Percentiles rank a stretch among this genome's conserved stretches.
Evolutionary conservation across 64 coral and sea anemone species (phyloP).

Genomic region (Montipora efflorescens): DNA sequence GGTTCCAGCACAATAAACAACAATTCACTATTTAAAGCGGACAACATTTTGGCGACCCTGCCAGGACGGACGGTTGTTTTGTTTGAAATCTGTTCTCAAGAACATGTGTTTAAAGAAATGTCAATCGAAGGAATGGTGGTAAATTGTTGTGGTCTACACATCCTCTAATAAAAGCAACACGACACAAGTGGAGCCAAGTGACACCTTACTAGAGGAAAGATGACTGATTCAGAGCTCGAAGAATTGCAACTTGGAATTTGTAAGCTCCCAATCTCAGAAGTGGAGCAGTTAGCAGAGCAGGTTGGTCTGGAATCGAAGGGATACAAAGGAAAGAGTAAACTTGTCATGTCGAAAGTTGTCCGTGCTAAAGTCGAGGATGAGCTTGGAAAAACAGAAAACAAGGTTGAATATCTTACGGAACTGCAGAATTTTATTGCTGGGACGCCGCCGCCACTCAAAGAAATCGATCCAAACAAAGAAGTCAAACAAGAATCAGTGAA

Average conservation of each 20-base stretch:
- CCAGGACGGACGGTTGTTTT: too few species aligned
- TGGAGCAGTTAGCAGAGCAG: neutral
- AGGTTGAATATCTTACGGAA: neutral
- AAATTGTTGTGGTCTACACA: too few species aligned
- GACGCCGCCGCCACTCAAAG: neutral
- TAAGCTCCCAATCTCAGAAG: slow-evolving; percentile 1
- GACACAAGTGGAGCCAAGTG: too few species aligned
- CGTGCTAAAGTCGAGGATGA: neutral
- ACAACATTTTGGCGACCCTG: too few species aligned
- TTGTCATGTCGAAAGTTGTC: slow-evolving; percentile 1
- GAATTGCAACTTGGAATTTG: slow-evolving; percentile 6
- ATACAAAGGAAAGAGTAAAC: slow-evolving; percentile 14
- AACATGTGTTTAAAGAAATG: too few species aligned
- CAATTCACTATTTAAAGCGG: too few species aligned
- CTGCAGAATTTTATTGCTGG: slow-evolving; percentile 7
- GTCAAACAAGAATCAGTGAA: neutral
- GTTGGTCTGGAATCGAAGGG: neutral
- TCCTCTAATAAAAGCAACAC: too few species aligned
- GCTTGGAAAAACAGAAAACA: neutral
- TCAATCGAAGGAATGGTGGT: too few species aligned
- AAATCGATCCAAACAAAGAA: neutral
- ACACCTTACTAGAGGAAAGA: neutral
- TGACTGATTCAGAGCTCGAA: neutral
- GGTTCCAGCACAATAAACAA: too few species aligned
- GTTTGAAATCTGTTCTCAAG: too few species aligned